These are phyloP conservation scores for Acanthosepion pharaonis DNA, from an alignment of 2,888 invertebrate genomes.

Conservation along the genomic window DNA sequence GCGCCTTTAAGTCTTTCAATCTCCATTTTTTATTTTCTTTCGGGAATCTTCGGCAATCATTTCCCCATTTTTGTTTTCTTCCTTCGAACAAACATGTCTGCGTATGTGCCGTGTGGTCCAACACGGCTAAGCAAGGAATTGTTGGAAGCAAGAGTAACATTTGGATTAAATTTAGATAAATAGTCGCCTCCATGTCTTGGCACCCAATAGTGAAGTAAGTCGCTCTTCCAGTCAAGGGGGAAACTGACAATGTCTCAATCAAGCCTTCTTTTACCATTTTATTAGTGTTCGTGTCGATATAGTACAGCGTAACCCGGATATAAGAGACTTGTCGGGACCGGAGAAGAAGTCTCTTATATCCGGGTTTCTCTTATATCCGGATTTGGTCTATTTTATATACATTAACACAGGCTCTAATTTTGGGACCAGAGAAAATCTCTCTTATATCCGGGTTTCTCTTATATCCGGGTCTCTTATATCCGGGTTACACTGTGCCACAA, in stretches of 20 bases:
- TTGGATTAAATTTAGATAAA: background rate
- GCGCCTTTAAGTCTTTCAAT: background rate
- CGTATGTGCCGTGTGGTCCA: background rate
- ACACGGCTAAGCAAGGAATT: background rate
- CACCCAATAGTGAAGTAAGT: background rate
- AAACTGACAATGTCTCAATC: background rate
- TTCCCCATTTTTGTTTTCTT: background rate
- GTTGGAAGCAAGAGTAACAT: background rate
- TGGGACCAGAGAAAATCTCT: too few species aligned
- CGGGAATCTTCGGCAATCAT: background rate
- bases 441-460: too few species aligned
- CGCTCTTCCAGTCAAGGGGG: background rate
- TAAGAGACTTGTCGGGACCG: too few species aligned
- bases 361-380: too few species aligned
- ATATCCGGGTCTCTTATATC: too few species aligned
- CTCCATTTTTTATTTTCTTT: background rate
- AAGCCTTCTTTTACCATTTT: background rate
- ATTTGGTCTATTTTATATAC: too few species aligned
- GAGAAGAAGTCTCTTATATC: too few species aligned
- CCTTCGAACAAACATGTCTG: background rate
- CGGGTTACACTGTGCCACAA: too few species aligned
- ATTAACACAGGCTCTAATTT: too few species aligned
- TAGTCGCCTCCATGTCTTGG: background rate
- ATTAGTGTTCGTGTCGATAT: background rate
- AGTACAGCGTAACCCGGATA: too few species aligned